Percentiles rank a stretch among this genome's conserved stretches.
phyloP scores from a whole-genome alignment of 2,113 vertebrate genomes.

The Menura novaehollandiae region DNA sequence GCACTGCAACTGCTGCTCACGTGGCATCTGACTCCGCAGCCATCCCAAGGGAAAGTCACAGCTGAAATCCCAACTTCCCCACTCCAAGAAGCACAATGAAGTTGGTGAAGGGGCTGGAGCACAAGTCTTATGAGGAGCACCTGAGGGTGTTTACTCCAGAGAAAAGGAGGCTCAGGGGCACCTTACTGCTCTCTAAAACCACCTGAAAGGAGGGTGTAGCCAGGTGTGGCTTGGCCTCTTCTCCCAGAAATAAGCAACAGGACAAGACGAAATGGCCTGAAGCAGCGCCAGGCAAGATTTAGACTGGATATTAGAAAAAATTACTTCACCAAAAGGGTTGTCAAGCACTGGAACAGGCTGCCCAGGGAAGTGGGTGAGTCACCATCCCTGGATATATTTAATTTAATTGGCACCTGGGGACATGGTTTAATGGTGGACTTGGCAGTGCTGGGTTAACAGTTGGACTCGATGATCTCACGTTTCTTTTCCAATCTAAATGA shows the following conservation, averaged over 20 bases:
- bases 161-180: neutral
- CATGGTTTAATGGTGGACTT: neutral
- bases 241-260: neutral
- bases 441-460: neutral
- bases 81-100: neutral
- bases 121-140: neutral
- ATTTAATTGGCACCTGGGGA: neutral
- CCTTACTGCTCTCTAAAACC: neutral
- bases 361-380: neutral
- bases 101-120: neutral
- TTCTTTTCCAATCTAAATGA: neutral
- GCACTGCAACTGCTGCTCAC: neutral
- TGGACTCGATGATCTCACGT: neutral
- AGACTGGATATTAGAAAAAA: neutral
- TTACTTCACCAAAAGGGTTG: neutral
- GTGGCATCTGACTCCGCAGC: neutral
- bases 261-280: neutral
- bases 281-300: rapidly evolving
- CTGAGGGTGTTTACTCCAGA: neutral
- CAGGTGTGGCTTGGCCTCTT: neutral
- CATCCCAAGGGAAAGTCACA: neutral
- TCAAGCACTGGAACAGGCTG: neutral
- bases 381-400: neutral
- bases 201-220: neutral
- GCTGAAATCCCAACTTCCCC: neutral